These are phyloP conservation scores for Baccha elongata DNA, from an alignment of 2,888 invertebrate genomes.

Conservation along the genomic window DNA sequence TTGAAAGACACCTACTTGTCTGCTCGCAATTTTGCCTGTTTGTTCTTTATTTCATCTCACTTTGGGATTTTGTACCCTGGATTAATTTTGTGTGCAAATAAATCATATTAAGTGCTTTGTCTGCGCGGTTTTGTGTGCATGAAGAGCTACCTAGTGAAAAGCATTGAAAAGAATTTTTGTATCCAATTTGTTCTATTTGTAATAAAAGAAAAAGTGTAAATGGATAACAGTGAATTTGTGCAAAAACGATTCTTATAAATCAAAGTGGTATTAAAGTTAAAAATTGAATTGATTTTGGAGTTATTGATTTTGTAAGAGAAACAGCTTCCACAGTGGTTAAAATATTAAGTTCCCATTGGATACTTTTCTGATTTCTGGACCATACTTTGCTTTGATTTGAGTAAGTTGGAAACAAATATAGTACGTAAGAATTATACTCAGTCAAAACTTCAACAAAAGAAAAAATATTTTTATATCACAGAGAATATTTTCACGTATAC, in stretches of 20 bases:
- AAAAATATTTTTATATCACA: too few species aligned
- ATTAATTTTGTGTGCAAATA: conserved; percentile 4
- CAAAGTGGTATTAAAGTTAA: conserved; percentile 10
- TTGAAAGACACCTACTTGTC: conserved; percentile 55
- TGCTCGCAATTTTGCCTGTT: conserved; percentile 41
- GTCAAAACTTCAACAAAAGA: too few species aligned
- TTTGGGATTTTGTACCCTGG: conserved; percentile 26
- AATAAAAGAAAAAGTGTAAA: conserved; percentile 6
- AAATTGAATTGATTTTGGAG: conserved; percentile 10
- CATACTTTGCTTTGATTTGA: too few species aligned
- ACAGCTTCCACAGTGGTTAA: too few species aligned
- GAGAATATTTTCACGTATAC: too few species aligned
- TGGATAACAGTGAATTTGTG: conserved; percentile 25
- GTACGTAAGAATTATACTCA: too few species aligned
- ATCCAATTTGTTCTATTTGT: neutral
- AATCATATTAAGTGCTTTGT: neutral
- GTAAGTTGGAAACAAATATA: too few species aligned
- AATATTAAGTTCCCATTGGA: too few species aligned
- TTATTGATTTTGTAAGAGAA: too few species aligned
- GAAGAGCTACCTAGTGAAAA: conserved; percentile 22
- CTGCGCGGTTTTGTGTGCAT: conserved; percentile 19
- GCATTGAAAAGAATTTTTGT: conserved; percentile 26
- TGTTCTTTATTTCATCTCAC: conserved; percentile 33
- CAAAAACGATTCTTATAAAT: conserved; percentile 33
- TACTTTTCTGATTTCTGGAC: too few species aligned